Conservation (phyloP, 92 coral and sea anemone genomes). For the Palythoa heliodiscus region DNA sequence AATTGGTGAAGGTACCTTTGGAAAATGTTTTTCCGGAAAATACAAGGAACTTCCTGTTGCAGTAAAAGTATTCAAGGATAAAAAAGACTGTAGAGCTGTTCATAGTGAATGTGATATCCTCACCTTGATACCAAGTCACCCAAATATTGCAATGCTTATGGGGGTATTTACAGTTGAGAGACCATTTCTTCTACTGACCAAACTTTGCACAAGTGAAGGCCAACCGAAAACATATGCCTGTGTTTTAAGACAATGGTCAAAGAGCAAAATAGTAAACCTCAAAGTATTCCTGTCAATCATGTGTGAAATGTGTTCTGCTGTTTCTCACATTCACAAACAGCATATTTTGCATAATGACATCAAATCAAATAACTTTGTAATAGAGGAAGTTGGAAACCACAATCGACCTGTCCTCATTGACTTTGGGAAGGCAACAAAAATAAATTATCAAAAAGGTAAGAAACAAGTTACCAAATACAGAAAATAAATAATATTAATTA, state of each 20-base stretch:
- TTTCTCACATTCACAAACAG: slow-evolving; percentile 11
- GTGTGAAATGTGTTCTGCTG: not conserved
- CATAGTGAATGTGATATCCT: slow-evolving; percentile 6
- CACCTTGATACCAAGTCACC: slow-evolving; percentile 20
- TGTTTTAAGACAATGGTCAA: not conserved
- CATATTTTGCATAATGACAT: slow-evolving; percentile 14
- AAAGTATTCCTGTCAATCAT: not conserved
- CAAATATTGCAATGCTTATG: slow-evolving; percentile 6
- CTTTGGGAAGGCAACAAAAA: not conserved
- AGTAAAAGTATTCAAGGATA: slow-evolving; percentile 14
- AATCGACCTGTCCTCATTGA: not conserved
- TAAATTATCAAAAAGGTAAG: not conserved
- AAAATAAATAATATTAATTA: too few relatives aligned
- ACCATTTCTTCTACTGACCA: slow-evolving; percentile 20
- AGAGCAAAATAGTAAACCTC: not conserved
- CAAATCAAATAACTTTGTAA: not conserved
- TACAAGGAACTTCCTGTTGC: not conserved
- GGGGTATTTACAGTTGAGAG: slow-evolving; percentile 8
- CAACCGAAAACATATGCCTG: not conserved
- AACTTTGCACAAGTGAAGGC: slow-evolving; percentile 5
- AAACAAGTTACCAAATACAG: not conserved
- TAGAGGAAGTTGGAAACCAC: not conserved
- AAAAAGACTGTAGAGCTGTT: not conserved
- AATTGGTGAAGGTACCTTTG: not conserved
- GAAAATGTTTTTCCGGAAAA: slow-evolving; percentile 1